Conservation (phyloP, 2,797 vertebrate genomes). For the Crenichthys baileyi region DNA sequence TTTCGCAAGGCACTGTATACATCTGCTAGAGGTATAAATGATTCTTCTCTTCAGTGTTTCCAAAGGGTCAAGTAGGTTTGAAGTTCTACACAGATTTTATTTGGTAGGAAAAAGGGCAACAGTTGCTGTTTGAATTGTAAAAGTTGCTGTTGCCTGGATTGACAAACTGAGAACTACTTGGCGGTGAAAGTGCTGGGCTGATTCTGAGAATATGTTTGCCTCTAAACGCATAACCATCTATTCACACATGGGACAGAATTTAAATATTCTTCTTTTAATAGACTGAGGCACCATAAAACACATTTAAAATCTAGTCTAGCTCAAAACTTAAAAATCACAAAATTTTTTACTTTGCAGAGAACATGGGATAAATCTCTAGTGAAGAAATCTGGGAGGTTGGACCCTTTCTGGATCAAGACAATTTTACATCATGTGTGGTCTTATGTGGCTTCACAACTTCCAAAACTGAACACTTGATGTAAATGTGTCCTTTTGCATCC, state of each 20-base stretch:
- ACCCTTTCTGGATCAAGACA: slow-evolving; percentile 60
- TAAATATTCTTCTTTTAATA: slow-evolving; percentile 47
- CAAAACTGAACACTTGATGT: slow-evolving; percentile 74
- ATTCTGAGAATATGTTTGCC: slow-evolving; percentile 1
- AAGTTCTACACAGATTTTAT: neutral
- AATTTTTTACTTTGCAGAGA: slow-evolving; percentile 57
- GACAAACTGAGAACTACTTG: neutral
- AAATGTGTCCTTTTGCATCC: slow-evolving; percentile 67
- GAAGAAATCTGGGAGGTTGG: slow-evolving; percentile 66
- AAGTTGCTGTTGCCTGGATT: neutral
- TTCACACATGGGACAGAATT: slow-evolving; percentile 24
- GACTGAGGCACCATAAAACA: slow-evolving; percentile 40
- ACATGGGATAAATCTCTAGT: slow-evolving; percentile 72
- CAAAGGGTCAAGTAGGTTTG: neutral
- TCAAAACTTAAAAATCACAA: slow-evolving; percentile 68
- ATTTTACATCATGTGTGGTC: slow-evolving; percentile 65
- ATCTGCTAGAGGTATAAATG: neutral
- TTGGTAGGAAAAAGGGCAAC: neutral
- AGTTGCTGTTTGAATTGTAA: neutral
- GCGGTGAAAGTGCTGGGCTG: neutral
- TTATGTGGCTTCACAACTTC: slow-evolving; percentile 58
- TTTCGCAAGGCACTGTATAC: too few relatives aligned
- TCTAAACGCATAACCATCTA: slow-evolving; percentile 6
- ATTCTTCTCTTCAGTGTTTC: neutral
- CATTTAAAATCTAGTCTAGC: slow-evolving; percentile 40